Evolutionary conservation across 2,113 vertebrate genomes (phyloP), one percentile per base, ranked within the genome.

Genomic region (Leptodactylus fuscus): DNA sequence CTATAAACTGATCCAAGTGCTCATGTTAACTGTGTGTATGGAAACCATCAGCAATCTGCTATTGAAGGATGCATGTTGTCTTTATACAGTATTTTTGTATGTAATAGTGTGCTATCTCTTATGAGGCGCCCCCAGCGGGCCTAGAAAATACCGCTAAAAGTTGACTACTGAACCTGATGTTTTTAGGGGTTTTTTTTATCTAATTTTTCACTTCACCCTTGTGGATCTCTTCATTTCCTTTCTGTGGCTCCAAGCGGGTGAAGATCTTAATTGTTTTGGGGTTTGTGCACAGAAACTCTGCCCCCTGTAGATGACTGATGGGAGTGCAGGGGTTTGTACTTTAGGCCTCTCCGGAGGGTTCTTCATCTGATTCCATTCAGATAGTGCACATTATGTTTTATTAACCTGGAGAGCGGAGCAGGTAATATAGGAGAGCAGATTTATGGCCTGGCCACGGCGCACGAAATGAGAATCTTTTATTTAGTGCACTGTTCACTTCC

Each of bases 201-300:
- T 22, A 51, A 49, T 51, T 16, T 51, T 51, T 70, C 29, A 51
- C 18, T 29, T 8, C 12, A 12, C n/a, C 18, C 29, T 15, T 38
- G 46, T 32, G 70, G 65, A 71, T 71, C 65, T 51, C 71, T 82
- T 53, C 51, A 82, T 70, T 36, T 51, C 65, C 16, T 46, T 46
- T 51, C 12, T 27, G 58, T 27, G 13, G 79, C 38, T 48, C 38
- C 5, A 62, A 65, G 12, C 0, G 24, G 3, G 38, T 20, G 49
- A 7, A 16, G 10, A 58, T 8, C 27, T n/a, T 36, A 70, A 67
- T 82, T 70, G 27, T 34, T 48, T 20, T 67, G 36, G n/a, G n/a
- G n/a, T n/a, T n/a, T n/a, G n/a, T n/a, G n/a, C n/a, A n/a, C n/a
- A n/a, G n/a, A n/a, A n/a, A n/a, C 41, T 0, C 41, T 81, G 16